Percentiles rank a stretch among this genome's conserved stretches.
phyloP scores from a whole-genome alignment of 2,888 invertebrate species.

The Euphydryas editha region DNA sequence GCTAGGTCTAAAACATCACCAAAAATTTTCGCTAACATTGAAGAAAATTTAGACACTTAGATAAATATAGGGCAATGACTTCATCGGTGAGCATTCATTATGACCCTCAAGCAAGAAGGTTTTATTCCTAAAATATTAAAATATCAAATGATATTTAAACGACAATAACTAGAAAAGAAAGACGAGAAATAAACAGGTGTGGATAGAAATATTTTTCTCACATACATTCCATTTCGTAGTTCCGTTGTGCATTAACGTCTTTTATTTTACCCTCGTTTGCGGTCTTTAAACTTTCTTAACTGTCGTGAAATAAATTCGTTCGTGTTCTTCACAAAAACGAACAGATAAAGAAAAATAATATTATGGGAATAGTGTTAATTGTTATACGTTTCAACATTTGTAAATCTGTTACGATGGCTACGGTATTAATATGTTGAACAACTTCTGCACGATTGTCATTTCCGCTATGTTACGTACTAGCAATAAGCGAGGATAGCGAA shows the following conservation, averaged over 20 bases:
- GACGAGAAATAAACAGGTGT: constrained; percentile 18
- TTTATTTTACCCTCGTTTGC: constrained; percentile 29
- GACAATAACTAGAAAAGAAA: not conserved
- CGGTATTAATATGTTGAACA: too few species aligned
- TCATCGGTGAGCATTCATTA: too few species aligned
- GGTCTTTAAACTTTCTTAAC: constrained; percentile 27
- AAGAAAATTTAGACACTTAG: too few species aligned
- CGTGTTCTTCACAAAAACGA: constrained; percentile 21
- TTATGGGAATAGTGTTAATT: constrained; percentile 10
- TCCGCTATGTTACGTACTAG: too few species aligned
- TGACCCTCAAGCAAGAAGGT: too few species aligned
- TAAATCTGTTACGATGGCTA: not conserved
- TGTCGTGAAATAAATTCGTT: constrained; percentile 26
- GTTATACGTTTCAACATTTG: not conserved
- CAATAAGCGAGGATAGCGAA: too few species aligned
- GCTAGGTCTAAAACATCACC: too few species aligned
- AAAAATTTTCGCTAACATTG: too few species aligned
- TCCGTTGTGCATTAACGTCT: constrained; percentile 27
- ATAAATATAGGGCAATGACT: too few species aligned
- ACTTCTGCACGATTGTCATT: too few species aligned
- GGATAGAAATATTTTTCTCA: constrained; percentile 18
- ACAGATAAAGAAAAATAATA: not conserved
- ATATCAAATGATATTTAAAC: not conserved
- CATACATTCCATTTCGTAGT: constrained; percentile 28
- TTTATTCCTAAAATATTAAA: not conserved